Evolutionary conservation across 2,797 vertebrate genomes (phyloP).

Genomic region (Brotula barbata): DNA sequence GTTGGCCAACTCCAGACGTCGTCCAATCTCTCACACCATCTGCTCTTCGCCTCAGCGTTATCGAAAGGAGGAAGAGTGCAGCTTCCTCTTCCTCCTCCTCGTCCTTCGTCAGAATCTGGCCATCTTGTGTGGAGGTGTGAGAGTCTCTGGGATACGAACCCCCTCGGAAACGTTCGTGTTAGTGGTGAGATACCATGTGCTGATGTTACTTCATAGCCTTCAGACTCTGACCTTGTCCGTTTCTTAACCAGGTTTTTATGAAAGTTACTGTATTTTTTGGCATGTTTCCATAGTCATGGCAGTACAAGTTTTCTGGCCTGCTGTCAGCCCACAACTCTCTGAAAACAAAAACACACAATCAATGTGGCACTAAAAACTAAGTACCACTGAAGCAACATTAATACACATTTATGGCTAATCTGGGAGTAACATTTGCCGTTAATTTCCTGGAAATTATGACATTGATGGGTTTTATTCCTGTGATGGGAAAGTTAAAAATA

Average conservation of each 20-base stretch:
- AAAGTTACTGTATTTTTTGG: neutral
- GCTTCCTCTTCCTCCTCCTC: conserved; percentile 70
- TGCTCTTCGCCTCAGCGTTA: conserved; percentile 64
- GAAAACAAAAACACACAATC: conserved; percentile 25
- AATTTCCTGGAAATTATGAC: conserved; percentile 48
- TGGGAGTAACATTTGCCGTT: conserved; percentile 38
- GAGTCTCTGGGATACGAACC: conserved; percentile 37
- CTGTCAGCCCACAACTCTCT: conserved; percentile 3
- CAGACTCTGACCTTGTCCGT: neutral
- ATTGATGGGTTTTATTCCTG: conserved; percentile 45
- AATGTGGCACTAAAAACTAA: conserved; percentile 43
- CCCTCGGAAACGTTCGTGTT: conserved; percentile 21
- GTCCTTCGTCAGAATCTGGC: conserved; percentile 46
- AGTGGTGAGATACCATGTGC: conserved; percentile 1
- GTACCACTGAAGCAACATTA: conserved; percentile 29
- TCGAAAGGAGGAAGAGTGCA: conserved; percentile 57
- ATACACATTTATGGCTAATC: conserved; percentile 34
- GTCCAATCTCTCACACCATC: conserved; percentile 73
- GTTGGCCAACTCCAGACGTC: conserved; percentile 69
- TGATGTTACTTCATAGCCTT: conserved; percentile 1
- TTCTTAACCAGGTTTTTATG: neutral
- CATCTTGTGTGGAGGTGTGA: conserved; percentile 73
- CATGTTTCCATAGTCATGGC: neutral
- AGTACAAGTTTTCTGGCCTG: neutral
- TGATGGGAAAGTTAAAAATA: conserved; percentile 47